phyloP scores from a whole-genome alignment of 2,113 vertebrate genomes.

The Oncorhynchus masou region DNA sequence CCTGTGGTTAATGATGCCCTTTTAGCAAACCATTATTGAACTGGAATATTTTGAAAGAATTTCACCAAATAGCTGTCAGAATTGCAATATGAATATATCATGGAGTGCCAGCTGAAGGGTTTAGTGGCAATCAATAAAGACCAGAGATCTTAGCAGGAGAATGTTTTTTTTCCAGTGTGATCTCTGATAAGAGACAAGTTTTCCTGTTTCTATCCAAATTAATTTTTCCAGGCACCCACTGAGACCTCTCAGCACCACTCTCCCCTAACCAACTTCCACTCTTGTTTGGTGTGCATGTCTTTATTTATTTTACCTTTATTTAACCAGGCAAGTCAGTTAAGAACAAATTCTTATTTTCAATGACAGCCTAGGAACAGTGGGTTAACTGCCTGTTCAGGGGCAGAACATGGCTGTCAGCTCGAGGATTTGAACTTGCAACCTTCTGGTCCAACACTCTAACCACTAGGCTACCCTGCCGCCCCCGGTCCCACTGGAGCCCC shows the following conservation, averaged over 20 bases:
- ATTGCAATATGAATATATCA: constrained; percentile 69
- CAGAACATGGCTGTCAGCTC: no score
- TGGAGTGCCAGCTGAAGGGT: constrained; percentile 64
- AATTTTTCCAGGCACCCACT: constrained; percentile 54
- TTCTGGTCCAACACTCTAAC: no score
- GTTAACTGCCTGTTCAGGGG: no score
- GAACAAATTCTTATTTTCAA: no score
- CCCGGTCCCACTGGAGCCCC: constrained; percentile 1
- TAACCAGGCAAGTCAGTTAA: no score
- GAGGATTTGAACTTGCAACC: no score
- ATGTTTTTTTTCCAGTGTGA: constrained; percentile 62
- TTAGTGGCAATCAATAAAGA: constrained; percentile 69
- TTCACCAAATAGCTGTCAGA: constrained; percentile 55
- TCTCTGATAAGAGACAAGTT: constrained; percentile 57
- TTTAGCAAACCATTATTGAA: constrained; percentile 39
- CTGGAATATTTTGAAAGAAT: constrained; percentile 39
- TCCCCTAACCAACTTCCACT: constrained; percentile 4
- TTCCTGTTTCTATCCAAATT: constrained; percentile 63
- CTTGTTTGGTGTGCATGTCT: constrained; percentile 35
- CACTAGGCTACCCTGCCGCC: background rate
- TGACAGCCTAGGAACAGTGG: no score
- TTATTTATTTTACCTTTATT: no score
- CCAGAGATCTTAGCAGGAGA: constrained; percentile 52
- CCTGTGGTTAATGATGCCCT: constrained; percentile 21
- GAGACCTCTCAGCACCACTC: constrained; percentile 16